These are phyloP conservation scores for sheep (Ovis aries) DNA, from an alignment of 2,113 vertebrate genomes.

Conservation along the genomic window ARS-UI_Ramb_v3.0 NC_056061.1:42689501-42690000, in stretches of 20 bases:
- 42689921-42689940: not conserved
- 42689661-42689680: not conserved
- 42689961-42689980: not conserved
- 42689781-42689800: not conserved
- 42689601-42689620: not conserved
- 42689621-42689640: not conserved
- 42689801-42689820: not conserved
- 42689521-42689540: not conserved
- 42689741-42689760: not conserved
- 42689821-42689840: not conserved
- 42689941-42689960: not conserved
- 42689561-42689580: not conserved
- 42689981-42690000: not conserved
- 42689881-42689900: not conserved
- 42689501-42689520: not conserved
- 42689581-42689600: not conserved
- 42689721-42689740: not conserved
- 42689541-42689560: not conserved
- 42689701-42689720: too few species aligned
- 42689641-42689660: not conserved
- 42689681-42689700: not conserved
- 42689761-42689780: not conserved
- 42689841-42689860: not conserved
- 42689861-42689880: not conserved
- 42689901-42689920: not conserved